Evolutionary conservation across 2,113 vertebrate species (phyloP).

Genomic region (Erythrocercus mccallii): DNA sequence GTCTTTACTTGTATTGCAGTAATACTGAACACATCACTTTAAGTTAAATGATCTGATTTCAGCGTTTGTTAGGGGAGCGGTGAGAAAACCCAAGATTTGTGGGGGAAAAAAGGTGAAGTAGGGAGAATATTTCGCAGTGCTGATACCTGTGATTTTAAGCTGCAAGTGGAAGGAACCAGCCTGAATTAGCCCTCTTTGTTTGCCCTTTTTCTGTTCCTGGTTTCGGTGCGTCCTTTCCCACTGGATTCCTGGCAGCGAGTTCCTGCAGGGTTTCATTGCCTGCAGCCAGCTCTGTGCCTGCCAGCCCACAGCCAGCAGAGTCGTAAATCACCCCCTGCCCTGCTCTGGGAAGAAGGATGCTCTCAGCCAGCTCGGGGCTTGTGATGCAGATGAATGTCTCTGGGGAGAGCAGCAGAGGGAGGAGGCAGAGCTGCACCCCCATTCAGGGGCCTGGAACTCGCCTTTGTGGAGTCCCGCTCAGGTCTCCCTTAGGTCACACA

Average conservation of each 20-base stretch:
- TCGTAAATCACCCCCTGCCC: neutral
- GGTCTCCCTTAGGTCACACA: constrained; percentile 42
- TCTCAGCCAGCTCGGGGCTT: constrained; percentile 9
- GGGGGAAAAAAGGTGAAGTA: neutral
- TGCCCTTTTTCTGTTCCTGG: neutral
- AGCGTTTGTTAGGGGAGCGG: neutral
- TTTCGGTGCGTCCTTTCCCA: neutral
- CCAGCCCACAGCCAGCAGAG: neutral
- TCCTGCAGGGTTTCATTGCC: neutral
- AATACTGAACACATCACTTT: neutral
- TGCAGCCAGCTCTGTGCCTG: neutral
- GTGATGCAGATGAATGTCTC: constrained; percentile 37
- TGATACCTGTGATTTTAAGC: neutral
- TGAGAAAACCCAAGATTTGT: neutral
- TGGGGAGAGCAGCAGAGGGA: neutral
- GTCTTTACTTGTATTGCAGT: constrained; percentile 1
- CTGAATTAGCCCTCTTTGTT: neutral
- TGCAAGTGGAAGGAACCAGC: neutral
- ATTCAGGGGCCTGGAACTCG: neutral
- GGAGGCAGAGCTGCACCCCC: neutral
- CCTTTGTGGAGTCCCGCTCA: constrained; percentile 1
- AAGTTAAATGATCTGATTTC: neutral
- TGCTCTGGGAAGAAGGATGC: neutral
- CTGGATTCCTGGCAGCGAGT: neutral
- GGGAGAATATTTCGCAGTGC: neutral